phyloP scores from a whole-genome alignment of 2,113 vertebrate genomes.

The Saguinus midas region DNA sequence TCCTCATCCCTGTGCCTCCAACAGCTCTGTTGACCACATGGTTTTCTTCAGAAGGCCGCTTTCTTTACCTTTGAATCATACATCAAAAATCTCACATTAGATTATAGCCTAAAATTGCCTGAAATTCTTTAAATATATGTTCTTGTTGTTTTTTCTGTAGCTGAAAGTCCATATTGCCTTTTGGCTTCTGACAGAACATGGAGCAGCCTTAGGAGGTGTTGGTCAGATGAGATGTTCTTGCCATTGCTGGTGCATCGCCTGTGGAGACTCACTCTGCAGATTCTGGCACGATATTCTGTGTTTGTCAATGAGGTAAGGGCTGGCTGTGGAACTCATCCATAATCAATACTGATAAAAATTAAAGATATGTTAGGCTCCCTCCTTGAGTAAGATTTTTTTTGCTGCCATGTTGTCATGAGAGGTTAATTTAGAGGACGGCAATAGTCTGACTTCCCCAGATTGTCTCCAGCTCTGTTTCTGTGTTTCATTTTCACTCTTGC shows the following conservation, averaged over 20 bases:
- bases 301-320: slow-evolving; percentile 91
- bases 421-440: no score
- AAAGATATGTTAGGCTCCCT: background rate
- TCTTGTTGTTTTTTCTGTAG: slow-evolving; percentile 75
- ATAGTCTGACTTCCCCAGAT: fast-evolving
- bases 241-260: slow-evolving; percentile 90
- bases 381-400: background rate
- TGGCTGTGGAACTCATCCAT: background rate
- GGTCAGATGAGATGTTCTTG: slow-evolving; percentile 93
- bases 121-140: background rate
- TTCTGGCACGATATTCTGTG: slow-evolving; percentile 91
- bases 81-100: background rate
- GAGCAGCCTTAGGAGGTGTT: slow-evolving; percentile 90
- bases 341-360: background rate
- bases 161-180: slow-evolving; percentile 88
- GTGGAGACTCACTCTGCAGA: slow-evolving; percentile 95
- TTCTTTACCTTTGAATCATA: background rate
- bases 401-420: background rate
- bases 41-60: background rate
- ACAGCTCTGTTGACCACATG: background rate
- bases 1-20: background rate
- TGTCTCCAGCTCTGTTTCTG: fast-evolving
- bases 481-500: no score
- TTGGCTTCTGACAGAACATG: slow-evolving; percentile 91
- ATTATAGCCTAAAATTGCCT: background rate